phyloP scores from a whole-genome alignment of 1,140 invertebrate species.

The Colletes latitarsis region DNA sequence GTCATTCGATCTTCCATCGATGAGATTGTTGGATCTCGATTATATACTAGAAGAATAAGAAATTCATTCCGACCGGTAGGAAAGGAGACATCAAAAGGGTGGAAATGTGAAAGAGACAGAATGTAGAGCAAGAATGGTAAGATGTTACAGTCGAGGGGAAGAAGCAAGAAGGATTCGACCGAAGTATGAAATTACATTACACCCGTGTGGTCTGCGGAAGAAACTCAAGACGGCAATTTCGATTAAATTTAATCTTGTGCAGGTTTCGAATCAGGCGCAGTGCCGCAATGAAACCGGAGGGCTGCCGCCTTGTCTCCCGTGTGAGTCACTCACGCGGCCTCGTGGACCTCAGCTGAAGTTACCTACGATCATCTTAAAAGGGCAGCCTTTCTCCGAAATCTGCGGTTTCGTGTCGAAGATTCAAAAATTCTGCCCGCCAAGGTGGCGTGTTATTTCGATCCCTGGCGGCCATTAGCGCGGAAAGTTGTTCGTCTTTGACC shows the following conservation, averaged over 20 bases:
- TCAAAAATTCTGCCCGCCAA: conserved; percentile 23
- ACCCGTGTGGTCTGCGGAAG: conserved; percentile 61
- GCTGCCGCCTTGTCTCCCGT: conserved; percentile 24
- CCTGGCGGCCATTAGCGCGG: neutral
- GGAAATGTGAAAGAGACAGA: conserved; percentile 5
- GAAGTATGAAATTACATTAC: conserved; percentile 66
- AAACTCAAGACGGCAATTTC: conserved; percentile 70
- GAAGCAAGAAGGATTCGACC: conserved; percentile 41
- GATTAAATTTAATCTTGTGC: conserved; percentile 69
- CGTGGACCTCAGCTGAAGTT: conserved; percentile 52
- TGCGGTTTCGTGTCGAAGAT: conserved; percentile 44
- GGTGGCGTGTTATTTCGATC: conserved; percentile 7
- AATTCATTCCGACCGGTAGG: neutral
- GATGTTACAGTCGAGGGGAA: conserved; percentile 6
- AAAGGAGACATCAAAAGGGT: neutral
- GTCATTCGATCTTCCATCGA: no score
- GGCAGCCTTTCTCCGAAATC: conserved; percentile 39
- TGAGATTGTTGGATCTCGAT: no score
- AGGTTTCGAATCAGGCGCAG: conserved; percentile 53
- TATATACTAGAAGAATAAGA: neutral
- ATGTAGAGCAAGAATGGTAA: conserved; percentile 22
- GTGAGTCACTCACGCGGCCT: conserved; percentile 29
- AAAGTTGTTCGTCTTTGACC: neutral
- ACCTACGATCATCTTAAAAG: conserved; percentile 51
- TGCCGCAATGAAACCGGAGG: conserved; percentile 60